phyloP scores from a whole-genome alignment of 2,888 invertebrate species.

The Drosophila prostipennis region DNA sequence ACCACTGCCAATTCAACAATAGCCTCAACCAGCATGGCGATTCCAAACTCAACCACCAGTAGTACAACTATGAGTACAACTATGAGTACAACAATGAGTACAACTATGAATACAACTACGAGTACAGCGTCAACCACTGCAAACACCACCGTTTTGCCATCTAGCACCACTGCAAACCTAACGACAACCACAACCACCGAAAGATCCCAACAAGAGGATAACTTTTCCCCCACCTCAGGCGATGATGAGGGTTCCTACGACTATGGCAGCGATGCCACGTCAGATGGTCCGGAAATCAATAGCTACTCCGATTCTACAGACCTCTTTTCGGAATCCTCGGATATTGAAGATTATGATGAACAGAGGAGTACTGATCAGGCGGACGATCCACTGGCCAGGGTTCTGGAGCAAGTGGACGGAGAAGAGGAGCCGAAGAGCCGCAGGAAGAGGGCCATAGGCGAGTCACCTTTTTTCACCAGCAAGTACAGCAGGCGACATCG shows the following conservation, averaged over 20 bases:
- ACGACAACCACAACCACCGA: slow-evolving; percentile 57
- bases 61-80: background rate
- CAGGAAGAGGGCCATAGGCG: slow-evolving; percentile 32
- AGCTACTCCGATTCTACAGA: slow-evolving; percentile 81
- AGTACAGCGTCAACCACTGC: slow-evolving; percentile 9
- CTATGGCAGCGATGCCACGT: slow-evolving; percentile 60
- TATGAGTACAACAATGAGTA: too few species aligned
- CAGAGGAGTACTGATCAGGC: slow-evolving; percentile 49
- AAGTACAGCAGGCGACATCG: slow-evolving; percentile 69
- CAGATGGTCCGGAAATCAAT: slow-evolving; percentile 68
- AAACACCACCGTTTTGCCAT: background rate
- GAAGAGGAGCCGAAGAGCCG: slow-evolving; percentile 15
- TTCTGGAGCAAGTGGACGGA: slow-evolving; percentile 53
- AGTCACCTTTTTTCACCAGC: slow-evolving; percentile 49
- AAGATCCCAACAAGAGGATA: slow-evolving; percentile 25
- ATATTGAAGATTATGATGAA: slow-evolving; percentile 37
- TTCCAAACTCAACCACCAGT: slow-evolving; percentile 11
- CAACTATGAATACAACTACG: background rate
- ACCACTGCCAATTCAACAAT: slow-evolving; percentile 15
- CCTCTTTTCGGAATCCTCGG: slow-evolving; percentile 77
- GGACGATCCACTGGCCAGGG: slow-evolving; percentile 64
- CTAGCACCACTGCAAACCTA: slow-evolving; percentile 26
- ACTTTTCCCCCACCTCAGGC: slow-evolving; percentile 37
- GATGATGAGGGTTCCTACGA: slow-evolving; percentile 64
- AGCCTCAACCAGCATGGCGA: background rate